Evolutionary conservation across 2,113 vertebrate genomes (phyloP).

Genomic region (Sigmodon hispidus): DNA sequence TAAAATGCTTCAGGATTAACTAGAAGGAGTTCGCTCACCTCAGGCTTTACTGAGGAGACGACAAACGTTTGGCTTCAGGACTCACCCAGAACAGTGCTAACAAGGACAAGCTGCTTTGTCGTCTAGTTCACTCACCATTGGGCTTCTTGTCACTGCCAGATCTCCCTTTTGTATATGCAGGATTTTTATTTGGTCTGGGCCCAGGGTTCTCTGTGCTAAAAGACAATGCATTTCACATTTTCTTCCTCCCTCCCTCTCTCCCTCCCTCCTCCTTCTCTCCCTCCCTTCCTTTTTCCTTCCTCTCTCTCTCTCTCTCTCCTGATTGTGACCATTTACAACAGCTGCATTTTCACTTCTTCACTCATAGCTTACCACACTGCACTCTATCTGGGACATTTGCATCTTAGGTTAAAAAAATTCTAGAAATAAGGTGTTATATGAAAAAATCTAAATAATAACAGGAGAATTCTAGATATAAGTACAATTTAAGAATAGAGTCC

Average conservation of each 20-base stretch:
- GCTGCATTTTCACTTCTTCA: background rate
- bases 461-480: background rate
- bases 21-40: background rate
- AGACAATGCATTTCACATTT: background rate
- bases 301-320: background rate
- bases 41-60: background rate
- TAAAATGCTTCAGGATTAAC: constrained; percentile 65
- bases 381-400: background rate
- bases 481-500: background rate
- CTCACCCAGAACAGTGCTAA: background rate
- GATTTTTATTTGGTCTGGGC: background rate
- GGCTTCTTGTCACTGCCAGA: background rate
- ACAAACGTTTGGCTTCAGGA: constrained; percentile 50
- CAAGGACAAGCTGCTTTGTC: background rate
- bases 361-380: background rate
- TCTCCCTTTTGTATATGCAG: background rate
- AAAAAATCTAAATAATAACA: background rate
- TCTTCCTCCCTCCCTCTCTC: too few relatives aligned
- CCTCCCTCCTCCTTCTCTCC: background rate
- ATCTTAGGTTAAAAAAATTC: background rate
- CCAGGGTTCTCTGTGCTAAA: background rate
- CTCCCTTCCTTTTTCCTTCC: background rate
- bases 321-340: background rate
- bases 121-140: background rate
- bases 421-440: background rate